Evolutionary conservation across 1,140 invertebrate genomes (phyloP), one percentile per base, ranked within the genome.

Genomic region (Saxidomus purpurata): DNA sequence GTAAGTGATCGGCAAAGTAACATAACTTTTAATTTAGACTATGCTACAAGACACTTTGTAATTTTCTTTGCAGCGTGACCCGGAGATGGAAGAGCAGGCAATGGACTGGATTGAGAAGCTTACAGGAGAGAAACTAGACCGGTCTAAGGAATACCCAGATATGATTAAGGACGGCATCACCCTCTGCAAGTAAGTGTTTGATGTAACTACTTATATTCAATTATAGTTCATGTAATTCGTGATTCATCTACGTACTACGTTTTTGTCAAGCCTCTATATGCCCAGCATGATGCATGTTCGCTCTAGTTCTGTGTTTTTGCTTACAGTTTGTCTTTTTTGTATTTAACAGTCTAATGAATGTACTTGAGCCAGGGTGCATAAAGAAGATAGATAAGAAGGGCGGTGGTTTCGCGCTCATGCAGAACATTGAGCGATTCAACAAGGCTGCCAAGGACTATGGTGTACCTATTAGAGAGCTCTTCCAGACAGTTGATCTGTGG

Each of bases 321-420:
- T n/a, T n/a, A n/a, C n/a, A 43, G 52, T 15, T 13, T 31, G 31
- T 28, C 2, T 52, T 52, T 55, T 79, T 17, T 28, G 28, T 49
- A 22, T 55, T 84, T 76, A 82, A 11, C 91, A 97, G 96, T 79
- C 95, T 99, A 90, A 98, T 99, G 96, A 99, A 99, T 97, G 98
- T 98, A 95, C 95, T 99, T 86, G 96, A 97, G 82, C 98, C 98
- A 43, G 98, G 98, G 91, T 96, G 97, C 86, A 97, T 99, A 61
- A 94, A 97, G 94, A 99, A 98, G 96, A 98, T 99, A 96, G 98
- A 99, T 97, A 97, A 97, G 85, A 97, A 97, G 87, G 98, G 98
- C 83, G 98, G 98, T 93, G 98, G 98, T 92, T 99, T 99, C 97
- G 98, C 98, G 94, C 97, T 99, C 97, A 99, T 99, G 98, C 98